A percentile compares a stretch with the other conserved stretches of the same genome.
phyloP scores from a whole-genome alignment of 2,113 vertebrate genomes.

The Sterna hirundo region DNA sequence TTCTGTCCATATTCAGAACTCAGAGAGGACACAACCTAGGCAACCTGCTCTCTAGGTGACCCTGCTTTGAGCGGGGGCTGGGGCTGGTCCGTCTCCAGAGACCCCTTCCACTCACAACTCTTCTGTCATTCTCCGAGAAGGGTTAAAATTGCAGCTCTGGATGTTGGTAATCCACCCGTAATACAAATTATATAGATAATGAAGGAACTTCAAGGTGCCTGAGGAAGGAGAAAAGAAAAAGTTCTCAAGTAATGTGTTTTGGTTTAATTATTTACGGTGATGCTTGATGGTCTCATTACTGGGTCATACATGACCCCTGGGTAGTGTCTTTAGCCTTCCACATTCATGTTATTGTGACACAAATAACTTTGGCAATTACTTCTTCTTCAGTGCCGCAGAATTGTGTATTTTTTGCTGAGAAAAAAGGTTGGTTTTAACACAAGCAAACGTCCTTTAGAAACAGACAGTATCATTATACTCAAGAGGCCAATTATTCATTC shows the following conservation, averaged over 20 bases:
- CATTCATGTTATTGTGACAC: conserved; percentile 37
- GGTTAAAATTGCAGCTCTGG: background rate
- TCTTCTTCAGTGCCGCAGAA: background rate
- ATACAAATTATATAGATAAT: background rate
- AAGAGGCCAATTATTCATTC: conserved; percentile 68
- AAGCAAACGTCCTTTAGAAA: conserved; percentile 62
- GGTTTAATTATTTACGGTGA: conserved; percentile 57
- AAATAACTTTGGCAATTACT: conserved; percentile 33
- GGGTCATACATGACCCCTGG: conserved; percentile 42
- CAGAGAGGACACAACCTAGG: background rate
- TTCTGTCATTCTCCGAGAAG: background rate
- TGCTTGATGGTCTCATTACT: conserved; percentile 44
- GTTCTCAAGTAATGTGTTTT: background rate
- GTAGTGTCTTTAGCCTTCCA: conserved; percentile 16
- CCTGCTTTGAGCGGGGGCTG: background rate
- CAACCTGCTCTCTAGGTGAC: too few species aligned
- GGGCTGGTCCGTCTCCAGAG: background rate
- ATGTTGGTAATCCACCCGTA: background rate
- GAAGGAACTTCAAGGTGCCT: background rate
- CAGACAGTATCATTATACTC: conserved; percentile 57
- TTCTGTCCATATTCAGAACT: rapidly evolving
- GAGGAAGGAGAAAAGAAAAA: background rate
- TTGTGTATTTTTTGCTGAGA: background rate
- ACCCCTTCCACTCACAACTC: background rate
- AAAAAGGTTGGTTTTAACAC: conserved; percentile 41